These are phyloP conservation scores for Blastobasis adustella DNA, from an alignment of 2,888 invertebrate genomes.

Conservation along the genomic window DNA sequence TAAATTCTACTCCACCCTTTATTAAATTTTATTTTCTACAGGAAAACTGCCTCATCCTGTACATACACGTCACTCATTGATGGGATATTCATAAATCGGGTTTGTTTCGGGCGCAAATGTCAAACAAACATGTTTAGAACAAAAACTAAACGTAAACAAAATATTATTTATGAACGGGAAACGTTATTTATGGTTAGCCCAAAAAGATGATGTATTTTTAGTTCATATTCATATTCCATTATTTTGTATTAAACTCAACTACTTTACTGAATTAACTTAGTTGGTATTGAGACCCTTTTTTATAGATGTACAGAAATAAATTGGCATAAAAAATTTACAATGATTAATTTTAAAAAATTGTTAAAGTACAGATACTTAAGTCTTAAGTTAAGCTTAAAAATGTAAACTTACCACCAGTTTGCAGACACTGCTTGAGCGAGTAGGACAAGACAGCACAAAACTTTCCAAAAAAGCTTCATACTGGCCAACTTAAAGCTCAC, in stretches of 20 bases:
- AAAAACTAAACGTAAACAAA: conserved; percentile 24
- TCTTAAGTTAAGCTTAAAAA: neutral
- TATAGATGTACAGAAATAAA: neutral
- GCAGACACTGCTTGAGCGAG: conserved; percentile 52
- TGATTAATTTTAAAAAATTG: neutral
- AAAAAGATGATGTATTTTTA: conserved; percentile 1
- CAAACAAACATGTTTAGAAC: conserved; percentile 19
- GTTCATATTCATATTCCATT: neutral
- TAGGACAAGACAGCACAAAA: conserved; percentile 47
- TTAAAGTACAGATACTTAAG: neutral
- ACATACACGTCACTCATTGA: too few species aligned
- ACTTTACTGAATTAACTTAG: too few species aligned
- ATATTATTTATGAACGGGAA: conserved; percentile 24
- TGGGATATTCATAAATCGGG: neutral
- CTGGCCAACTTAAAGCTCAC: conserved; percentile 39
- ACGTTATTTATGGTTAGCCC: conserved; percentile 16
- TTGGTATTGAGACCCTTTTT: too few species aligned
- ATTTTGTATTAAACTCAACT: too few species aligned
- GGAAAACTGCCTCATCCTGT: too few species aligned
- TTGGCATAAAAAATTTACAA: neutral
- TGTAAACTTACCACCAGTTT: conserved; percentile 63
- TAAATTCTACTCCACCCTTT: too few species aligned
- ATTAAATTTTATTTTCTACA: too few species aligned
- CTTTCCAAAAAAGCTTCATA: conserved; percentile 64
- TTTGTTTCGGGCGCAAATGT: conserved; percentile 12